phyloP scores from a whole-genome alignment of 2,888 invertebrate genomes.

The Branchellion lobata region DNA sequence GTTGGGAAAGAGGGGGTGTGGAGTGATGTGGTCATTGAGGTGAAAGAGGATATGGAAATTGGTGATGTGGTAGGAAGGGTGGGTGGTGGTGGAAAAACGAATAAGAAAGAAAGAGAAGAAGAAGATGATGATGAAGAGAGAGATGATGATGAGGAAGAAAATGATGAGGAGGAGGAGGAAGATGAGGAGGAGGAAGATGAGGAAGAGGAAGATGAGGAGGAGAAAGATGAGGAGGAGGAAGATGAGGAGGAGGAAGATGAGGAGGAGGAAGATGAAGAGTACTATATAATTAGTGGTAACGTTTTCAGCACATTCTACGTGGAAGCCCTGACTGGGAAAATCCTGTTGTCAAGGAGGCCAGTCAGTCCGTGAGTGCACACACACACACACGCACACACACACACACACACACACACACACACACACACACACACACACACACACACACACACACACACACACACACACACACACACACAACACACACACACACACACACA shows the following conservation, averaged over 20 bases:
- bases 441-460: slow-evolving; percentile 19
- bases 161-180: too few relatives aligned
- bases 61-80: not conserved
- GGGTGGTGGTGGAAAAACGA: not conserved
- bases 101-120: not conserved
- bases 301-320: not conserved
- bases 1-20: not conserved
- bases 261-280: not conserved
- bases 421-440: slow-evolving; percentile 35
- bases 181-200: not conserved
- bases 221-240: too few relatives aligned
- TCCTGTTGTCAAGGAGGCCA: not conserved
- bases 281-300: not conserved
- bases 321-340: not conserved
- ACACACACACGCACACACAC: slow-evolving; percentile 26
- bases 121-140: slow-evolving; percentile 4
- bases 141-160: not conserved
- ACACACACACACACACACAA: slow-evolving; percentile 27
- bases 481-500: slow-evolving; percentile 21
- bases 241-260: not conserved
- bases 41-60: not conserved
- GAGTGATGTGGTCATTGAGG: not conserved
- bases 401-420: slow-evolving; percentile 14
- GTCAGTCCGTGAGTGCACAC: not conserved
- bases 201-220: not conserved